Base-by-base conservation (phyloP, 2,888 invertebrate genomes). In the Chymomyza amoena region DNA sequence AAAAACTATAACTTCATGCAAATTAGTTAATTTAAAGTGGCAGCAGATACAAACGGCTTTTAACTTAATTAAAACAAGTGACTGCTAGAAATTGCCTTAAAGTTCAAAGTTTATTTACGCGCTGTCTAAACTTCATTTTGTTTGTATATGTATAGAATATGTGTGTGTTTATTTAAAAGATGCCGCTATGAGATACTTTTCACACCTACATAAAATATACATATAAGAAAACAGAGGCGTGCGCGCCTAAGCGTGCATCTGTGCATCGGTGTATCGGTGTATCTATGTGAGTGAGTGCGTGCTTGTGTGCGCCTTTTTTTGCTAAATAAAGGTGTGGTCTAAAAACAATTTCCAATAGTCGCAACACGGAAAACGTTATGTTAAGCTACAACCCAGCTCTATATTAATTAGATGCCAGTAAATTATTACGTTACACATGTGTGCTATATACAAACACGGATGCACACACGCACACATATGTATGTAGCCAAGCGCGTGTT, bases 281-380 rank as follows among this genome's bases (percentile, higher is more conserved):
- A 16, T 51, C 32, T 64, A 6, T n/a, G 28, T 5, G 56, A 50
- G 64, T 69, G 69, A 63, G 52, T 74, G 59, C 52, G 39, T 13
- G 39, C 13, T 13, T 13, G 39, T 13, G 39, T 45, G 20, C 61
- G 56, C 75, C 80, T 80, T 80, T 80, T 74, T 75, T 45, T 45
- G 76, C 77, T 70, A 73, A 81, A 86, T 77, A 88, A 88, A 88
- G 87, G 87, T 87, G 87, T 82, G 87, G 85, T 82, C 77, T 81
- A 67, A 63, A 56, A 61, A 66, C 66, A 70, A 65, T 68, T 67
- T 68, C 65, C 60, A 68, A 56, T 16, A 64, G 10, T 54, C 28
- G 60, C 54, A 68, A 51, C 59, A 72, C 25, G 51, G 51, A 64
- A 52, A 51, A 57, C 45, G 15, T 18, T 36, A 16, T 39, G 15